Evolutionary conservation across 2,888 invertebrate genomes (phyloP), one percentile per base, ranked within the genome.

Genomic region (Ferdinandea cuprea): DNA sequence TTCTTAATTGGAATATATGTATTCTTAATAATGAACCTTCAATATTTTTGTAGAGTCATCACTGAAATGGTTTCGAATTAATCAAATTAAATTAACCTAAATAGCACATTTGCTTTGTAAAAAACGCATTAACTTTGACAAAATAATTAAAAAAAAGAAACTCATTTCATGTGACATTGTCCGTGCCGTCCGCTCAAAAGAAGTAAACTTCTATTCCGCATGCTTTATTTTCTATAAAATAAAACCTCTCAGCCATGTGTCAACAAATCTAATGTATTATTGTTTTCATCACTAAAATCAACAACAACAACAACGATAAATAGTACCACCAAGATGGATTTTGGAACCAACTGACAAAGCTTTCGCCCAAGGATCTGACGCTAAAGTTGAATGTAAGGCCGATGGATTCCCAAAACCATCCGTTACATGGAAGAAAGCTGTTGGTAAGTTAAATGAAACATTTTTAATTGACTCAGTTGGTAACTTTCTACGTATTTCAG

Each of bases 241-340:
- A n/a, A 44, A 46, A 9, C 21, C 1, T n/a, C 11, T 28, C 30
- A 0, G 32, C n/a, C 13, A 52, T 7, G 0, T n/a, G 9, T 2
- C 19, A 13, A 7, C 37, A 40, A 19, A 9, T 65, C 84, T 80
- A 80, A 85, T 76, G 35, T 76, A 76, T 65, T 21, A 28, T 30
- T 66, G 11, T 81, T 85, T 7, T 68, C 50, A 76, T 52, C 69
- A 52, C 25, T 3, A 25, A 25, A 25, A 61, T 0, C 59, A 40
- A 21, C n/a, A 35, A 6, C 58, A 54, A n/a, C 6, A 69, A 46
- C 46, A 19, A 17, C 21, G n/a, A 7, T 84, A 80, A 86, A 89
- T 88, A 98, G 98, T 98, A 89, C 98, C 98, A 88, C 98, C 98
- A 85, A 96, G 97, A 91, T 98, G 98, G 98, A 97, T 97, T 91